Evolutionary conservation across 2,113 vertebrate genomes (phyloP).

Genomic region (Melanotaenia duboulayi): DNA sequence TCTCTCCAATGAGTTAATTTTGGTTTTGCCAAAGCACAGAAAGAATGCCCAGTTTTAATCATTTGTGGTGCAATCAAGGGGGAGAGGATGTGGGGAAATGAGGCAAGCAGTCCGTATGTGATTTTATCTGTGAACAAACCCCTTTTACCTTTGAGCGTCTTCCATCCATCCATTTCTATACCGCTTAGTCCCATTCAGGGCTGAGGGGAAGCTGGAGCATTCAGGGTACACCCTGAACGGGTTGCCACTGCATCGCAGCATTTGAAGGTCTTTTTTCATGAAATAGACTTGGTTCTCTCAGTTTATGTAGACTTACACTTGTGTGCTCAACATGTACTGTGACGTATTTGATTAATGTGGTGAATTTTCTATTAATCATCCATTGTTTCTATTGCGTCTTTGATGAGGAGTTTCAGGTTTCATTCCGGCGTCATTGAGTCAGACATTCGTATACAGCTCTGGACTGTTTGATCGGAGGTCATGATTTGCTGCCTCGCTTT

Average conservation of each 20-base stretch:
- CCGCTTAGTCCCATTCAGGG: no score
- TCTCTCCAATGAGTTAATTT: slow-evolving; percentile 37
- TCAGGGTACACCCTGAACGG: no score
- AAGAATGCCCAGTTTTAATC: slow-evolving; percentile 34
- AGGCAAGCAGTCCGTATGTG: slow-evolving; percentile 12
- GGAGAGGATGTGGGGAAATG: slow-evolving; percentile 26
- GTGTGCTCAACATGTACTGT: slow-evolving; percentile 44
- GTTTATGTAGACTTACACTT: slow-evolving; percentile 8
- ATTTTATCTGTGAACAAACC: slow-evolving; percentile 25
- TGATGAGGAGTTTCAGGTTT: slow-evolving; percentile 36
- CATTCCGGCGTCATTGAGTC: slow-evolving; percentile 7
- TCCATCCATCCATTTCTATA: no score
- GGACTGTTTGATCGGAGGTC: slow-evolving; percentile 44
- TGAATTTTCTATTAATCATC: slow-evolving; percentile 24
- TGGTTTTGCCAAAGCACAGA: slow-evolving; percentile 15
- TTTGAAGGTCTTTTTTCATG: neutral
- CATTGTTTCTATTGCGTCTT: slow-evolving; percentile 30
- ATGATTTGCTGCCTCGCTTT: slow-evolving; percentile 54
- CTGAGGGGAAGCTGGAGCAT: no score
- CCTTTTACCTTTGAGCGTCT: neutral
- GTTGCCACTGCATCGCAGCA: no score
- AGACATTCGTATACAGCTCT: neutral
- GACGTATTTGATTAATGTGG: slow-evolving; percentile 41
- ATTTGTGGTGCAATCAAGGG: slow-evolving; percentile 41
- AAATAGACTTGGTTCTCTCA: slow-evolving; percentile 2